Percentiles rank a stretch among this genome's conserved stretches.
These are phyloP conservation scores for Polydesmus complanatus DNA, from an alignment of 2,888 invertebrate species.

Conservation along the genomic window DNA sequence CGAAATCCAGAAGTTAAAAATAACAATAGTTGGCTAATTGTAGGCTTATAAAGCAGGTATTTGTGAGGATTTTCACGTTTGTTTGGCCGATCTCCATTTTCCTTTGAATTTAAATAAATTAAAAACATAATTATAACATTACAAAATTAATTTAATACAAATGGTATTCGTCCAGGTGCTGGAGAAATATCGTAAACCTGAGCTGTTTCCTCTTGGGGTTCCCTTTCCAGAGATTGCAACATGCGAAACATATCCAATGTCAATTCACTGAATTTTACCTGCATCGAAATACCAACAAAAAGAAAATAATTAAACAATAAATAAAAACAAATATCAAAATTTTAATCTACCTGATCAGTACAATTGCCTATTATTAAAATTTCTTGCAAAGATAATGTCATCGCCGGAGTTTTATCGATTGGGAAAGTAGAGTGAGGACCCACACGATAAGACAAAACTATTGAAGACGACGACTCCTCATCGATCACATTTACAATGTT, in stretches of 20 bases:
- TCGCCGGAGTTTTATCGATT: conserved; percentile 69
- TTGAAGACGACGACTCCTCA: conserved; percentile 58
- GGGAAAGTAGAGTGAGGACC: conserved; percentile 72
- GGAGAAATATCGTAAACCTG: conserved; percentile 57
- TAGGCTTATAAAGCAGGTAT: conserved; percentile 88
- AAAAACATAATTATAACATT: not conserved
- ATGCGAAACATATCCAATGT: conserved; percentile 97
- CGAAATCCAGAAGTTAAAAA: conserved; percentile 83
- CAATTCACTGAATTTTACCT: conserved; percentile 86
- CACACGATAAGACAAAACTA: conserved; percentile 74
- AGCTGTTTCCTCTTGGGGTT: conserved; percentile 68
- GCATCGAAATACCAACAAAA: too few relatives aligned
- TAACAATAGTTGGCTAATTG: conserved; percentile 80
- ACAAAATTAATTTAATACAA: conserved; percentile 33
- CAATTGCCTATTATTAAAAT: conserved; percentile 87
- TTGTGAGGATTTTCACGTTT: conserved; percentile 89
- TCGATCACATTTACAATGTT: conserved; percentile 75
- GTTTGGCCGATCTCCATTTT: conserved; percentile 48
- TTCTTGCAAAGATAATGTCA: conserved; percentile 80
- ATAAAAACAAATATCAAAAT: not conserved
- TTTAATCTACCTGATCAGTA: conserved; percentile 56
- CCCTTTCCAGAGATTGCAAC: conserved; percentile 84
- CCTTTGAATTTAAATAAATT: conserved; percentile 30
- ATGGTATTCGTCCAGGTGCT: conserved; percentile 51
- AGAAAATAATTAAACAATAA: conserved; percentile 1